Evolutionary conservation across 1,140 invertebrate genomes (phyloP).

Genomic region (Homarus americanus): DNA sequence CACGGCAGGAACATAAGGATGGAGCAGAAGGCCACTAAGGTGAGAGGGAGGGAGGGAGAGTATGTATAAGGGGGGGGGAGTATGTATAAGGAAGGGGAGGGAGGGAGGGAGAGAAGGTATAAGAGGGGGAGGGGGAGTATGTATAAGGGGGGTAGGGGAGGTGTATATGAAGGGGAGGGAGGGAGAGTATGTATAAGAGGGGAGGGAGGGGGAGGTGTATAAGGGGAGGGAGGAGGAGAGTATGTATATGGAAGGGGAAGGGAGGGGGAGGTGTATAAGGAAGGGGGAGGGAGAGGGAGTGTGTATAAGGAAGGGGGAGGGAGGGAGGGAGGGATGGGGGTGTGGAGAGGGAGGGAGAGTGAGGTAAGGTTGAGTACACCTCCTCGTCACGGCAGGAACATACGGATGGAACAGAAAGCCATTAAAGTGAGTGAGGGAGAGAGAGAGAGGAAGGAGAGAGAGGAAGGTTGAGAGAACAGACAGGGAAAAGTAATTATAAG

Average conservation of each 20-base stretch:
- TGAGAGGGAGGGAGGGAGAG: constrained; percentile 20
- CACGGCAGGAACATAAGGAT: constrained; percentile 89
- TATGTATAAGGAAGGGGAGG: not conserved
- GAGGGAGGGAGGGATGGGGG: not conserved
- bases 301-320: no score
- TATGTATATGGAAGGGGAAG: not conserved
- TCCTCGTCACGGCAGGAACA: constrained; percentile 87
- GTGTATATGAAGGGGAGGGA: not conserved
- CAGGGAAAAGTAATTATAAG: no score
- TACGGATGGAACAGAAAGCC: constrained; percentile 92
- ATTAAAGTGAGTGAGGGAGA: constrained; percentile 85
- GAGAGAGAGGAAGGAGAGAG: no score
- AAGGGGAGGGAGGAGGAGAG: not conserved
- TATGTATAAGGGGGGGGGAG: not conserved
- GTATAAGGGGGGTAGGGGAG: not conserved
- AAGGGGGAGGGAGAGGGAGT: no score
- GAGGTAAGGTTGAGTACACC: no score
- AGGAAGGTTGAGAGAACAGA: no score
- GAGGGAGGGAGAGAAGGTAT: not conserved
- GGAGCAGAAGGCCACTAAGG: constrained; percentile 95
- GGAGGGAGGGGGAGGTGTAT: not conserved
- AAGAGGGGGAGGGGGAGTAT: not conserved
- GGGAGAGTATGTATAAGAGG: not conserved
- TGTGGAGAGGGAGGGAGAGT: not conserved
- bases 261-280: not conserved